phyloP scores from a whole-genome alignment of 2,113 vertebrate species.

The Lepisosteus oculatus region DNA sequence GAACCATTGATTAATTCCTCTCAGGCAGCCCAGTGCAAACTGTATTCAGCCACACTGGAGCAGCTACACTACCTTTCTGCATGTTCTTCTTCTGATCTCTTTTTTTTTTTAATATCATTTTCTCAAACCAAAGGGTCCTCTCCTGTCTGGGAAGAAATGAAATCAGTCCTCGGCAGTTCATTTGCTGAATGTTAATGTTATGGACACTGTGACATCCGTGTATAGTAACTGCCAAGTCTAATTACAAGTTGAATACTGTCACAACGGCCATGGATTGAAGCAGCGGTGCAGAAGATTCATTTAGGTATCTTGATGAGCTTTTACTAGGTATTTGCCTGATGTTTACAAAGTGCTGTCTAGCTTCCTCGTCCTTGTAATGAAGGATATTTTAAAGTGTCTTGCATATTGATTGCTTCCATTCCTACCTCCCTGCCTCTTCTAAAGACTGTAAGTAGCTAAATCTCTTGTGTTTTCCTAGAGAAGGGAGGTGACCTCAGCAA shows the following conservation, averaged over 20 bases:
- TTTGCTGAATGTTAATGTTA: constrained; percentile 21
- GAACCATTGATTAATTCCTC: constrained; percentile 46
- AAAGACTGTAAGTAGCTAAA: constrained; percentile 10
- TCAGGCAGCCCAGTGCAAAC: constrained; percentile 31
- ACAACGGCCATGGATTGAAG: constrained; percentile 38
- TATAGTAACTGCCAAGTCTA: constrained; percentile 23
- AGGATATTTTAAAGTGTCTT: constrained; percentile 10
- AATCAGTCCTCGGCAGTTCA: constrained; percentile 14
- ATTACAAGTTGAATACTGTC: constrained; percentile 44
- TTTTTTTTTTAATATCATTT: not conserved
- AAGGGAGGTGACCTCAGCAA: constrained; percentile 15
- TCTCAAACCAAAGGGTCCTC: not conserved
- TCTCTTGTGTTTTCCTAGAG: constrained; percentile 3
- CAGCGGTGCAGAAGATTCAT: constrained; percentile 40
- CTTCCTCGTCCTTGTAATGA: constrained; percentile 20
- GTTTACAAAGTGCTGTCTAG: constrained; percentile 30
- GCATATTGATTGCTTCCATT: constrained; percentile 16
- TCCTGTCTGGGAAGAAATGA: constrained; percentile 9
- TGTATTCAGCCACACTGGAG: constrained; percentile 35
- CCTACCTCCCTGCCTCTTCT: constrained; percentile 5
- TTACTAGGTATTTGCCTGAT: constrained; percentile 36
- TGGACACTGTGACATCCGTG: constrained; percentile 16
- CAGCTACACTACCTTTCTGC: constrained; percentile 1
- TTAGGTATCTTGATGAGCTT: constrained; percentile 39
- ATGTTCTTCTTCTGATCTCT: not conserved